Conservation (phyloP, 1,140 invertebrate species). For the Cotesia glomerata region DNA sequence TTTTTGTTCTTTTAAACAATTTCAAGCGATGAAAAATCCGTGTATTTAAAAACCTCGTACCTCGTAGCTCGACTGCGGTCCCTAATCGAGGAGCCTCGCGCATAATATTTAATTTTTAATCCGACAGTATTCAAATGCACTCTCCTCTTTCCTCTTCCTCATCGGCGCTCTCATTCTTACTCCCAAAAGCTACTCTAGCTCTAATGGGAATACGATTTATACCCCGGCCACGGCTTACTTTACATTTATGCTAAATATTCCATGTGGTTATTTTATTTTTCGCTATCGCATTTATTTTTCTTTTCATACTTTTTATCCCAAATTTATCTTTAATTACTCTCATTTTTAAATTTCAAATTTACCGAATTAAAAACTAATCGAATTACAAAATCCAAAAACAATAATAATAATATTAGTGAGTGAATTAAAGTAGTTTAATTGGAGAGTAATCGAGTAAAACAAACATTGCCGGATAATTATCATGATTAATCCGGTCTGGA, state of each 20-base stretch:
- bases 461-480: background rate
- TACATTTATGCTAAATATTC: slow-evolving; percentile 44
- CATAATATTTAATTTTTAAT: slow-evolving; percentile 45
- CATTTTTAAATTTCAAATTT: background rate
- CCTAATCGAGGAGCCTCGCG: slow-evolving; percentile 27
- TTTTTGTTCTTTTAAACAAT: too few relatives aligned
- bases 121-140: slow-evolving; percentile 39
- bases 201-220: slow-evolving; percentile 44
- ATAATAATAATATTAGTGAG: background rate
- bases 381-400: background rate
- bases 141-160: background rate
- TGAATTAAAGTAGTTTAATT: background rate
- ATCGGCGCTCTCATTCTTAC: background rate
- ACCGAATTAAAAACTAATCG: background rate
- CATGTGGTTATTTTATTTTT: background rate
- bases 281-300: background rate
- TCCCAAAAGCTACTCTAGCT: slow-evolving; percentile 20
- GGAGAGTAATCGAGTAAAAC: background rate
- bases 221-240: slow-evolving; percentile 38
- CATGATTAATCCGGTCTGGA: background rate
- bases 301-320: background rate
- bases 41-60: background rate
- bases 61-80: background rate
- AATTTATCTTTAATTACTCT: background rate
- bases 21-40: too few relatives aligned